Conservation (phyloP, 2,888 invertebrate species). For the Plagodis pulveraria region DNA sequence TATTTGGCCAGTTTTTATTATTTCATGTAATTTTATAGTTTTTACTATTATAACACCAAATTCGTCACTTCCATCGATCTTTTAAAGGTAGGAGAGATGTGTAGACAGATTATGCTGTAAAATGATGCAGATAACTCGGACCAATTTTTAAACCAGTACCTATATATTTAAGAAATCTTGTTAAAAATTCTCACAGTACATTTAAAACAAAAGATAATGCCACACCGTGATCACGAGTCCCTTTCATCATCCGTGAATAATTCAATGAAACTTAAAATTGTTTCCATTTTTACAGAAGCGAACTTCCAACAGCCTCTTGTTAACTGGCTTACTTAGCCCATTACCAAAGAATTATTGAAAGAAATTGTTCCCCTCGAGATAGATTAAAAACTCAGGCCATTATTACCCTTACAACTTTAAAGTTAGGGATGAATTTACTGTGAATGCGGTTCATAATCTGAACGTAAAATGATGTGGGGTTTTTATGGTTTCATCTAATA, state of each 20-base stretch:
- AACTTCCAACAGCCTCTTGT: slow-evolving; percentile 57
- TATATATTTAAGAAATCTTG: too few species aligned
- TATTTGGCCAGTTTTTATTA: too few species aligned
- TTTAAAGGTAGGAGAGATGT: too few species aligned
- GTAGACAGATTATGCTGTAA: too few species aligned
- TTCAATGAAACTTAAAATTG: slow-evolving; percentile 60
- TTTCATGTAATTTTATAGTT: too few species aligned
- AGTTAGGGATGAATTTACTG: slow-evolving; percentile 18
- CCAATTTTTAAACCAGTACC: too few species aligned
- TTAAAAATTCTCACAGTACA: too few species aligned
- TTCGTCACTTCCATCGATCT: too few species aligned
- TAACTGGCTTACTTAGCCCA: slow-evolving; percentile 69
- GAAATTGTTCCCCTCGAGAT: slow-evolving; percentile 57
- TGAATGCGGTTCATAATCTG: slow-evolving; percentile 4
- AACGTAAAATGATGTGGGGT: slow-evolving; percentile 51
- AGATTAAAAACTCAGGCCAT: slow-evolving; percentile 27
- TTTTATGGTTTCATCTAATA: slow-evolving; percentile 56
- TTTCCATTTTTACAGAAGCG: slow-evolving; percentile 55
- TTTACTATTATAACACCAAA: too few species aligned
- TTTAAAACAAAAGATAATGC: slow-evolving; percentile 2
- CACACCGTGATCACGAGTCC: slow-evolving; percentile 5
- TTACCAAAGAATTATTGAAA: slow-evolving; percentile 67
- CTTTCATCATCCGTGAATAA: slow-evolving; percentile 42
- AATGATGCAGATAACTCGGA: too few species aligned
- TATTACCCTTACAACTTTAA: slow-evolving; percentile 31